Percentiles rank a stretch among this genome's conserved stretches.
These are phyloP conservation scores for Trachemys scripta DNA, from an alignment of 2,113 vertebrate species.

Conservation along the genomic window DNA sequence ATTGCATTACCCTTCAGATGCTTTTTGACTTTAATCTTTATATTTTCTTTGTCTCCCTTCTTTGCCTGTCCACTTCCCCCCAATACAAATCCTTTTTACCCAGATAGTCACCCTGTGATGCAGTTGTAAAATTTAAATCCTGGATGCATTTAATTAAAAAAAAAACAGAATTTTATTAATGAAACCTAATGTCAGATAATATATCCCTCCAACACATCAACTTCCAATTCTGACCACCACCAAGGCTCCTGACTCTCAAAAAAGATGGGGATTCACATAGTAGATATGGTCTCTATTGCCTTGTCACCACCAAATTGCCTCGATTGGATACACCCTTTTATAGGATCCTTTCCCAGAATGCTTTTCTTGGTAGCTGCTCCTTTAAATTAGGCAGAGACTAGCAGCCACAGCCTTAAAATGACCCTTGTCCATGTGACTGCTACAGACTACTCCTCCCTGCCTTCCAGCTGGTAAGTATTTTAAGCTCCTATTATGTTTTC, in stretches of 20 bases:
- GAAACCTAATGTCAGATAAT: not conserved
- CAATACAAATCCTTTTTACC: not conserved
- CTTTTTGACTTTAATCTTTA: not conserved
- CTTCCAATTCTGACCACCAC: not conserved
- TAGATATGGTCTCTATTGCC: not conserved
- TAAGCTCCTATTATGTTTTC: not conserved
- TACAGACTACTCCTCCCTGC: not conserved
- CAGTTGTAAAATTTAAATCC: rapidly evolving
- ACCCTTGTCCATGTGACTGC: not conserved
- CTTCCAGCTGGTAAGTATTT: not conserved
- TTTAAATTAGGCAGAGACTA: not conserved
- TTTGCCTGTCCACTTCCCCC: not conserved
- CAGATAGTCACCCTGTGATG: not conserved
- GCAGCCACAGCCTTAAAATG: not conserved
- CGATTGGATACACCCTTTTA: not conserved
- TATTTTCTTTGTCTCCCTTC: not conserved
- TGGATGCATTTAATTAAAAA: not conserved
- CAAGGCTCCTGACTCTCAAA: not conserved
- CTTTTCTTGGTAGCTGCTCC: not conserved
- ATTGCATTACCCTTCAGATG: not conserved
- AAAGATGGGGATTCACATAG: not conserved
- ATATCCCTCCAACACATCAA: not conserved
- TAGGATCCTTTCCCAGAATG: not conserved
- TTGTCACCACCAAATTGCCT: not conserved
- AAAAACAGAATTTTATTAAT: not conserved